Base-by-base conservation (phyloP, 2,888 invertebrate species). In the Amphipyra berbera region DNA sequence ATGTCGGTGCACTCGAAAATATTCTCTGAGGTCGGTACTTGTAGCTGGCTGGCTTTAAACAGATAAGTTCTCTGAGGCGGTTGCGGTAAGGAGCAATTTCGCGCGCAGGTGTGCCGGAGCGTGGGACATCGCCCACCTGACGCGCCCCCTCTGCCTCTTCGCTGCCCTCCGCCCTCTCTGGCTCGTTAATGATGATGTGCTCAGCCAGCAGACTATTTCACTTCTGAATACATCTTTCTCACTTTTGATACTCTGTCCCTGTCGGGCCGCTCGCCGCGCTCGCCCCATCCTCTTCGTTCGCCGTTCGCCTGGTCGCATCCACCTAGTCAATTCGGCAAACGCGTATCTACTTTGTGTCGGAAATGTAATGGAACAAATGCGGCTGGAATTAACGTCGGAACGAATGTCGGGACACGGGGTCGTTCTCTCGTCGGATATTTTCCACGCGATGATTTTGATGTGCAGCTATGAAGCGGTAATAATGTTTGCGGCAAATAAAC, bases 121-220 rank as follows among this genome's bases (percentile, higher is more conserved):
- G 95, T 96, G 96, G 94, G 96, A 96, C 90, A 85, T 86, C 82
- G 89, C 94, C 92, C 96, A 96, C 94, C 94, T 95, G 95, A 89
- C 95, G 94, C 90, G 87, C 90, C 95, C 95, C 95, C 95, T 95
- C 91, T 91, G 93, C 94, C 95, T 95, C 94, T 94, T 94, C 89
- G 94, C 94, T 94, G 94, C 95, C 95, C 94, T 94, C 95, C 93
- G 91, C 93, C 93, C 93, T 93, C 94, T 88, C 95, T 95, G 95
- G 95, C 96, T 96, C 96, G 96, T 96, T 96, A 96, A 96, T 96
- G 96, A 96, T 96, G 96, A 96, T 96, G 96, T 96, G 96, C 95
- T 96, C 96, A 96, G 96, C 96, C 96, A 96, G 96, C 96, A 96
- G 96, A 96, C 96, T 96, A 96, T 95, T 96, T 96, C 96, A 96